A percentile compares a stretch with the other conserved stretches of the same genome.
phyloP scores from a whole-genome alignment of 2,888 invertebrate genomes.

The Hemicrepidius hirtus region DNA sequence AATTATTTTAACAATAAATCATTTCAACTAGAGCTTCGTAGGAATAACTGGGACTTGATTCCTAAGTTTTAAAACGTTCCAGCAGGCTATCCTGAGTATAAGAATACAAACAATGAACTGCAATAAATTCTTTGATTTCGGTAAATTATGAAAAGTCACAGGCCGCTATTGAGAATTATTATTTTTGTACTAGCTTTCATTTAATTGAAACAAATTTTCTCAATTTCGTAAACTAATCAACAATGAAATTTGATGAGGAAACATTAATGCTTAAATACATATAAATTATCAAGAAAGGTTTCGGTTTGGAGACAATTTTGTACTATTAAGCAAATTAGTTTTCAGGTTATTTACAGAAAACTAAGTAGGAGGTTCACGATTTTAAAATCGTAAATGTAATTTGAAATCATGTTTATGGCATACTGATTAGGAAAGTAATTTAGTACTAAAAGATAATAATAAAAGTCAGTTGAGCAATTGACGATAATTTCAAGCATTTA shows the following conservation, averaged over 20 bases:
- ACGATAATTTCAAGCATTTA: background rate
- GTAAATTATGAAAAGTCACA: too few species aligned
- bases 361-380: constrained; percentile 20
- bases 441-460: constrained; percentile 15
- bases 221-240: too few species aligned
- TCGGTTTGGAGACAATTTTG: constrained; percentile 13
- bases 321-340: constrained; percentile 24
- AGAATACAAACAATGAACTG: too few species aligned
- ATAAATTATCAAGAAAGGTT: background rate
- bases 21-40: too few species aligned
- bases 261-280: background rate
- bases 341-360: constrained; percentile 8
- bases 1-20: too few species aligned
- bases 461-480: constrained; percentile 17
- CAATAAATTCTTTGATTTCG: too few species aligned
- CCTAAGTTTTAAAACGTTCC: too few species aligned
- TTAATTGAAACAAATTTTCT: too few species aligned
- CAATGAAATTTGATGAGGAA: background rate
- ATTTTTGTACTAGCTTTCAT: too few species aligned
- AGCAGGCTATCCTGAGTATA: too few species aligned
- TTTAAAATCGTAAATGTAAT: constrained; percentile 8
- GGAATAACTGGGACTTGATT: too few species aligned
- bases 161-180: too few species aligned
- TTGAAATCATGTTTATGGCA: constrained; percentile 24
- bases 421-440: constrained; percentile 14